phyloP scores from a whole-genome alignment of 2,797 vertebrate species.

The Channallabes apus region DNA sequence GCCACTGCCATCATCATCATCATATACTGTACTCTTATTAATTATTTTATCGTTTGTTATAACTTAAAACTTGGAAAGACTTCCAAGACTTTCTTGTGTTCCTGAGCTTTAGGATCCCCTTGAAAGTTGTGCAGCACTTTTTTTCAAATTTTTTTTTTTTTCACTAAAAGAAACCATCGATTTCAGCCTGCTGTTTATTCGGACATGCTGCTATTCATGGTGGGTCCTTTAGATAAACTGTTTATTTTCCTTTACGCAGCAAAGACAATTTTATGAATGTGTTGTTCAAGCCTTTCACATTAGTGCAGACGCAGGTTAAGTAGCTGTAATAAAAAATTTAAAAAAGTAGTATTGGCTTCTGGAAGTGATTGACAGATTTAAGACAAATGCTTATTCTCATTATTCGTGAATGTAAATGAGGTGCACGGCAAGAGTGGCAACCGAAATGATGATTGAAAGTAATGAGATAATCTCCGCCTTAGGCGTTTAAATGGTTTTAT shows the following conservation, averaged over 20 bases:
- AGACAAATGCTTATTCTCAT: slow-evolving; percentile 1
- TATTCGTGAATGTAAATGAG: slow-evolving; percentile 2
- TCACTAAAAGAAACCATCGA: not conserved
- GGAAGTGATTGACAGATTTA: not conserved
- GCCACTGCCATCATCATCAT: too few relatives aligned
- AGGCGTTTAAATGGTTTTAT: slow-evolving; percentile 16
- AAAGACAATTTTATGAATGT: not conserved
- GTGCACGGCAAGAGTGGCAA: not conserved
- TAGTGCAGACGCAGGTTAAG: not conserved
- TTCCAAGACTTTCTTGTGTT: not conserved
- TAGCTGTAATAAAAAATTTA: not conserved
- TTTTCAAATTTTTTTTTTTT: not conserved
- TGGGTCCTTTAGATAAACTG: not conserved
- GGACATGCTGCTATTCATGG: not conserved
- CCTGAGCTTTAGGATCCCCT: not conserved
- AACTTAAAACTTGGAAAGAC: not conserved
- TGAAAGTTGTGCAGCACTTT: not conserved
- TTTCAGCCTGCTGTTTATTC: not conserved
- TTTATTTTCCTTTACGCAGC: not conserved
- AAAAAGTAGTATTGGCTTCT: not conserved
- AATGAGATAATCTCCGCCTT: not conserved
- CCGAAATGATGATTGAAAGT: slow-evolving; percentile 20
- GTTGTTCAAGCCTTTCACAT: not conserved
- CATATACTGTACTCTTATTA: too few relatives aligned
- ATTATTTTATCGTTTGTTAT: too few relatives aligned